Evolutionary conservation across 2,113 vertebrate species (phyloP).

Genomic region (Pelobates fuscus): DNA sequence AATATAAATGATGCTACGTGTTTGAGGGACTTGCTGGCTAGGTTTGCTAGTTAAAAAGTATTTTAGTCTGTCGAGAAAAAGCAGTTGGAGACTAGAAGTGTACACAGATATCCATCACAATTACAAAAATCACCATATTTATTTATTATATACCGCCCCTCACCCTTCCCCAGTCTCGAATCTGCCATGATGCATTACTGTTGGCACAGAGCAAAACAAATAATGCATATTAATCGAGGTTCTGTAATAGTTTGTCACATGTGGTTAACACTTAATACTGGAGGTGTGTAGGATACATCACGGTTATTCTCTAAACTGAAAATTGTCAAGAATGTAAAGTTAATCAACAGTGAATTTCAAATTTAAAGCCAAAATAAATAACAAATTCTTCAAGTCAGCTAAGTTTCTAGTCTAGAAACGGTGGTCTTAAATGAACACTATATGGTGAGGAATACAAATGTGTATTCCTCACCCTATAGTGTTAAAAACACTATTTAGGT

Average conservation of each 20-base stretch:
- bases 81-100: neutral
- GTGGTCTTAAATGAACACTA: too few relatives aligned
- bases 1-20: neutral
- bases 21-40: neutral
- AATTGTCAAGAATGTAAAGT: too few relatives aligned
- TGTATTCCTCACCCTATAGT: too few relatives aligned
- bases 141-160: slow-evolving; percentile 16
- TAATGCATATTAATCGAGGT: slow-evolving; percentile 22
- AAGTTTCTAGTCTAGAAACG: too few relatives aligned
- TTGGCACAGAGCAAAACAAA: neutral
- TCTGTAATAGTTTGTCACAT: slow-evolving; percentile 20
- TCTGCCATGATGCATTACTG: neutral
- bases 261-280: neutral
- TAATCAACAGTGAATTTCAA: too few relatives aligned
- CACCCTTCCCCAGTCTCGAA: neutral
- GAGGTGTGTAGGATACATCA: too few relatives aligned
- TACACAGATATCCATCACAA: slow-evolving; percentile 35
- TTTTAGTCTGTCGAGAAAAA: slow-evolving; percentile 7
- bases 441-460: too few relatives aligned
- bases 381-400: too few relatives aligned
- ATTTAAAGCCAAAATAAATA: too few relatives aligned
- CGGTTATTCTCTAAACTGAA: too few relatives aligned
- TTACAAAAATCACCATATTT: slow-evolving; percentile 5
- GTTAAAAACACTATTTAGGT: too few relatives aligned
- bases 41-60: slow-evolving; percentile 8